phyloP scores from a whole-genome alignment of 2,888 invertebrate species.

The Lithosia quadra region DNA sequence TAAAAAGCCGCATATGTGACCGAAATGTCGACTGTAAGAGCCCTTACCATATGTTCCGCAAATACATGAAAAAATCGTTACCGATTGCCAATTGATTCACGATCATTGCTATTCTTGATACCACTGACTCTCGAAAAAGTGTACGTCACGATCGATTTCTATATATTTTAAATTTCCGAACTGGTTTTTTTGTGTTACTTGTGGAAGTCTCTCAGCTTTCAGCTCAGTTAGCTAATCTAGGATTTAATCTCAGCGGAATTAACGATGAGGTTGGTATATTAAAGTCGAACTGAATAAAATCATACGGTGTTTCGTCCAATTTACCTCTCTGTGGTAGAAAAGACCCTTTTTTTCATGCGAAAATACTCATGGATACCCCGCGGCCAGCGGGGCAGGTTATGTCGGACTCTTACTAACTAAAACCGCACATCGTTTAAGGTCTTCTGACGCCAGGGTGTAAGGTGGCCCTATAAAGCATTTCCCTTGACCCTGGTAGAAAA shows the following conservation, averaged over 20 bases:
- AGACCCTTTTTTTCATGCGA: no score
- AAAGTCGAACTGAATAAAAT: neutral
- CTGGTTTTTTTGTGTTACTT: neutral
- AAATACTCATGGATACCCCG: no score
- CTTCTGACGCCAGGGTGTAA: no score
- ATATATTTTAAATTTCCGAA: neutral
- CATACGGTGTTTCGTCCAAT: no score
- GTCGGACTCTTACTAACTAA: no score
- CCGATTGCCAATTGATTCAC: neutral
- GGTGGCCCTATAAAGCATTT: no score
- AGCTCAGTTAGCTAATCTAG: no score
- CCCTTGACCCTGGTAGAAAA: no score
- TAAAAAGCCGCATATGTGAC: conserved; percentile 50
- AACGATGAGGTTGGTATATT: neutral
- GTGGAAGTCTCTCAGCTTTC: neutral
- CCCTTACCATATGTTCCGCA: conserved; percentile 46
- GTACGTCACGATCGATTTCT: neutral
- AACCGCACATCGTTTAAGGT: no score
- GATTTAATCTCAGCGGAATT: no score
- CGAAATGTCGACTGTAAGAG: conserved; percentile 48
- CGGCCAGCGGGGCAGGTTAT: no score
- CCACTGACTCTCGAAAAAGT: neutral
- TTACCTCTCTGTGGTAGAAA: no score
- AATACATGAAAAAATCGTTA: neutral
- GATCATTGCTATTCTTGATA: neutral